These are phyloP conservation scores for Tapera naevia DNA, from an alignment of 2,797 vertebrate genomes.

Conservation along the genomic window DNA sequence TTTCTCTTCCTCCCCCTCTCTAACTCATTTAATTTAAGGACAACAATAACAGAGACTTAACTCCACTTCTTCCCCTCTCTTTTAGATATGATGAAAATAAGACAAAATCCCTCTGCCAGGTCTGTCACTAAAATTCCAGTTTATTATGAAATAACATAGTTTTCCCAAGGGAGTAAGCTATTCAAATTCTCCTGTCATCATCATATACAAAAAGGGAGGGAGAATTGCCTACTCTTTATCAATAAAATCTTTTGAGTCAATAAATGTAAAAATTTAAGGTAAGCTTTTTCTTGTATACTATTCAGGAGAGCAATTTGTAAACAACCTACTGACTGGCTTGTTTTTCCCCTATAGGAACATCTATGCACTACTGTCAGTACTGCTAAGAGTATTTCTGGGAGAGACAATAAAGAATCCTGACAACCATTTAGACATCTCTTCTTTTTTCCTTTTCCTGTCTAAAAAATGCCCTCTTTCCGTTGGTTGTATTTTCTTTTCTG, in stretches of 20 bases:
- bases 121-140: slow-evolving; percentile 44
- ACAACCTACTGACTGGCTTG: neutral
- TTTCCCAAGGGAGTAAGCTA: slow-evolving; percentile 36
- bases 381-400: neutral
- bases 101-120: slow-evolving; percentile 48
- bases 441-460: neutral
- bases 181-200: slow-evolving; percentile 31
- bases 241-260: slow-evolving; percentile 11
- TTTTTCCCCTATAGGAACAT: neutral
- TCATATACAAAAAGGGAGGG: neutral
- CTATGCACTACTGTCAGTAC: neutral
- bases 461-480: neutral
- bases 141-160: slow-evolving; percentile 56
- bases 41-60: neutral
- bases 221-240: neutral
- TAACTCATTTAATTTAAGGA: slow-evolving; percentile 28
- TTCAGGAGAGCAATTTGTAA: slow-evolving; percentile 41
- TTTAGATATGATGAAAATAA: slow-evolving; percentile 43
- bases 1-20: neutral
- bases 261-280: slow-evolving; percentile 11
- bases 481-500: neutral
- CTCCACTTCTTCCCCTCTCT: neutral
- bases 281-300: neutral
- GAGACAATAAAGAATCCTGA: slow-evolving; percentile 22
- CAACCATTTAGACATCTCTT: neutral